Base-by-base conservation (phyloP, 2,113 vertebrate species). In the Brachyhypopomus gauderio region DNA sequence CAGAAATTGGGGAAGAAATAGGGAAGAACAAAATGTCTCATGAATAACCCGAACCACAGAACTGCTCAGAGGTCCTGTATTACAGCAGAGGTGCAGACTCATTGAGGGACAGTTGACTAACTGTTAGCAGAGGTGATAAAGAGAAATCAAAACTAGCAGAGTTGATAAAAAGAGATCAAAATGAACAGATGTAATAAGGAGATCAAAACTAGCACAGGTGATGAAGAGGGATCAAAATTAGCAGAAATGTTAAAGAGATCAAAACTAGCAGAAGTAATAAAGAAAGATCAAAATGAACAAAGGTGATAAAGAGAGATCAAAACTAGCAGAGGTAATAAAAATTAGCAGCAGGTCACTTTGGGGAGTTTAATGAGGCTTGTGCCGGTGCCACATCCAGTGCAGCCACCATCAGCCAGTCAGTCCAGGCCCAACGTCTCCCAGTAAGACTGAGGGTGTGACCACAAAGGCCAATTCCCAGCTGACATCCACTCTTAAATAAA, bases 401-500 rank as follows among this genome's bases (percentile, higher is more conserved):
- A 56, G 70, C 66, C 59, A 48, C 77, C 79, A 81, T 81, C 30
- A 60, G 73, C 81, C 78, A 78, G 48, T 78, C 69, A 74, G 73
- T 78, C 79, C 71, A 73, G 82, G 73, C 71, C 56, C 67, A 45
- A 75, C 22, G 73, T 36, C 63, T 79, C 52, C 22, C 62, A 25
- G 66, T 75, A 30, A 69, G 22, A 36, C 7, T 59, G 48, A 81
- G 72, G 36, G 64, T 36, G 38, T 48, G 52, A 75, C 52, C 55
- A n/a, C 17, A 77, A 72, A 55, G 38, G 25, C 71, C 82, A 66
- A 76, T 56, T 75, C 72, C 69, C 80, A 59, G 62, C 48, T 78
- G 83, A 71, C 72, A 70, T 72, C 84, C 78, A 84, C 74, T 67
- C 17, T 82, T 84, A 80, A 77, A 84, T 90, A 92, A 92, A 93